Percentiles rank a stretch among this genome's conserved stretches.
phyloP scores from a whole-genome alignment of 2,888 invertebrate genomes.

The Ennomos quercinarius region DNA sequence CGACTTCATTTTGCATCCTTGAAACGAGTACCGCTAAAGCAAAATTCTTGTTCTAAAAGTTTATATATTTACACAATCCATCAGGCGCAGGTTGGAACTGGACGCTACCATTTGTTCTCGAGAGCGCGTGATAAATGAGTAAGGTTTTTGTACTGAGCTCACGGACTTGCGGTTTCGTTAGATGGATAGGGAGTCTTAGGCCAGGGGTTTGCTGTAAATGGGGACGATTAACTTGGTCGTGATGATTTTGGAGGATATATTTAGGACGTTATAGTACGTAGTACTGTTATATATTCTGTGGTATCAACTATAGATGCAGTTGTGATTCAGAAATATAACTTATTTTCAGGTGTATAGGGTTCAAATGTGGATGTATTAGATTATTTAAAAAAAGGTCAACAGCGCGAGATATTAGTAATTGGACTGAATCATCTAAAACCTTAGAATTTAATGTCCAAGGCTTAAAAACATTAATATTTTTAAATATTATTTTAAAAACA shows the following conservation, averaged over 20 bases:
- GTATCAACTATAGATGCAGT: too few species aligned
- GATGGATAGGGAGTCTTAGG: conserved; percentile 33
- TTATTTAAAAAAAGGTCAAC: too few species aligned
- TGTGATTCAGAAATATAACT: neutral
- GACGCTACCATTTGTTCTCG: conserved; percentile 49
- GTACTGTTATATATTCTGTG: too few species aligned
- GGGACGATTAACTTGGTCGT: conserved; percentile 21
- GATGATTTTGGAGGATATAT: neutral
- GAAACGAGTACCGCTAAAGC: neutral
- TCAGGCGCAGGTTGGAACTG: conserved; percentile 43
- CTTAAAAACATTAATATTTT: too few species aligned
- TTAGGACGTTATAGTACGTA: conserved; percentile 1
- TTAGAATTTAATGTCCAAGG: too few species aligned
- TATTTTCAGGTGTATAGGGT: too few species aligned
- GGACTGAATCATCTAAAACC: too few species aligned
- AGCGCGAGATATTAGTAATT: too few species aligned
- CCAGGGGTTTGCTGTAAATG: conserved; percentile 1
- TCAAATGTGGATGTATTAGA: too few species aligned
- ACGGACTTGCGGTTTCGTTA: conserved; percentile 32
- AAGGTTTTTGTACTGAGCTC: conserved; percentile 37
- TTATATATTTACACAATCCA: conserved; percentile 60
- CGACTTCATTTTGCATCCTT: conserved; percentile 12
- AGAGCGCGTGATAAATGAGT: conserved; percentile 44
- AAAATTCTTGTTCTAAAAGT: conserved; percentile 34
- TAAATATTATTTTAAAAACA: too few species aligned